Base-by-base conservation (phyloP, 92 coral and sea anemone genomes). In the Desmophyllum pertusum region DNA sequence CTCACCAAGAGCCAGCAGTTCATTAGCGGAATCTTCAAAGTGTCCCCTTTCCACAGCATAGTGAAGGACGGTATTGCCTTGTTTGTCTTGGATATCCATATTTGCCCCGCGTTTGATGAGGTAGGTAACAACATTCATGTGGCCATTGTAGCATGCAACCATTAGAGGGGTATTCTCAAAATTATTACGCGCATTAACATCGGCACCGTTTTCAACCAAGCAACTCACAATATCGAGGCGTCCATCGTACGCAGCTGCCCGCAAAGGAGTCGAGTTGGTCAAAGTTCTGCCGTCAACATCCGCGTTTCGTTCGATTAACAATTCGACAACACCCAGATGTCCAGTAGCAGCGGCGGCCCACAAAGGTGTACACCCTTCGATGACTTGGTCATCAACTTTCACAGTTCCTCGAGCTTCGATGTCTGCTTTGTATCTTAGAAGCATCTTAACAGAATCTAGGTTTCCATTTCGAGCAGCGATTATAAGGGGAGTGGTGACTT, bases 71-170 rank as follows among this genome's bases (percentile, higher is more conserved):
- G 89, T 90, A 27, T 93, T 85, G 29, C 94, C 97, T 23, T 85
- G 79, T 38, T 82, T 84, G 74, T 87, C 91, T 41, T 93, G 97
- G 14, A 88, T 76, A 73, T 93, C 80, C 5, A 90, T 46, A 76
- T 68, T 55, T 10, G 97, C 97, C n/a, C 94, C 94, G 23, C 84
- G 83, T 6, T 85, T 84, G 70, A 90, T 72, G 55, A 93, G 82
- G 61, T 85, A 90, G 31, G 63, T 78, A 8, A 93, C 97, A 19
- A 93, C 94, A 43, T 51, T 65, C 41, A 52, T 87, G 53, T 93
- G 91, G n/a, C 94, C 97, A 64, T 88, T 85, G 77, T 82, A 85
- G 38, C 94, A 88, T 2, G 97, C 97, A 5, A 88, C 83, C 92
- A 90, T 90, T 68, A 93, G 52, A 2, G 96, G 94, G 33, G 94